phyloP scores from a whole-genome alignment of 2,888 invertebrate genomes.

The Nomada lathburiana region DNA sequence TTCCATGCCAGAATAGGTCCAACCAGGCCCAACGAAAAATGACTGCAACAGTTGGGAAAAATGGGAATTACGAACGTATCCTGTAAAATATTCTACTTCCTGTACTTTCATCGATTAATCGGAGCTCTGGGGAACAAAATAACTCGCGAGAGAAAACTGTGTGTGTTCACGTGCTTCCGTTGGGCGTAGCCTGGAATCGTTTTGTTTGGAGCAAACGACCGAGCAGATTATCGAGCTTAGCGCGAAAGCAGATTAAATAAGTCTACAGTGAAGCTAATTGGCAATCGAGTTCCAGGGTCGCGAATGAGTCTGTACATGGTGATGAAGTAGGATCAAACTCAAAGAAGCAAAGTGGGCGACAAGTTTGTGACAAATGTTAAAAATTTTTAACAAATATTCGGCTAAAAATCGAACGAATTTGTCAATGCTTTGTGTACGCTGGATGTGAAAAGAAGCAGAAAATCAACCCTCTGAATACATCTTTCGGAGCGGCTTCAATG shows the following conservation, averaged over 20 bases:
- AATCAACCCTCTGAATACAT: neutral
- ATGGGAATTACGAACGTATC: too few relatives aligned
- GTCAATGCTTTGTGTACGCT: neutral
- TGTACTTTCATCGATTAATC: too few relatives aligned
- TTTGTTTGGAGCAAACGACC: neutral
- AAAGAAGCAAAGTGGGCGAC: too few relatives aligned
- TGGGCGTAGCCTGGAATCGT: neutral
- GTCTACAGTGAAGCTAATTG: neutral
- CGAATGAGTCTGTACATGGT: neutral
- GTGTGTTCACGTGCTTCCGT: neutral
- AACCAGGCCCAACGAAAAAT: neutral
- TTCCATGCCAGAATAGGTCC: neutral
- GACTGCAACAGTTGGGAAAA: too few relatives aligned
- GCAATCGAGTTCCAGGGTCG: neutral
- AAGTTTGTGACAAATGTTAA: too few relatives aligned
- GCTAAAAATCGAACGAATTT: too few relatives aligned
- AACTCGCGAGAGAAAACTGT: too few relatives aligned
- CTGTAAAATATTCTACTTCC: too few relatives aligned
- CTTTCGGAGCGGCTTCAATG: too few relatives aligned
- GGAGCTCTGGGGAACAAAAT: too few relatives aligned
- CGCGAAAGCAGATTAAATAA: neutral
- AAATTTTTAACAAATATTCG: too few relatives aligned
- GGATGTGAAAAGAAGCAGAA: neutral
- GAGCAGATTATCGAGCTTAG: neutral
- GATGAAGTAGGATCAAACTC: too few relatives aligned